Evolutionary conservation across 2,888 invertebrate genomes (phyloP).

Genomic region (Drosophila mulleri): DNA sequence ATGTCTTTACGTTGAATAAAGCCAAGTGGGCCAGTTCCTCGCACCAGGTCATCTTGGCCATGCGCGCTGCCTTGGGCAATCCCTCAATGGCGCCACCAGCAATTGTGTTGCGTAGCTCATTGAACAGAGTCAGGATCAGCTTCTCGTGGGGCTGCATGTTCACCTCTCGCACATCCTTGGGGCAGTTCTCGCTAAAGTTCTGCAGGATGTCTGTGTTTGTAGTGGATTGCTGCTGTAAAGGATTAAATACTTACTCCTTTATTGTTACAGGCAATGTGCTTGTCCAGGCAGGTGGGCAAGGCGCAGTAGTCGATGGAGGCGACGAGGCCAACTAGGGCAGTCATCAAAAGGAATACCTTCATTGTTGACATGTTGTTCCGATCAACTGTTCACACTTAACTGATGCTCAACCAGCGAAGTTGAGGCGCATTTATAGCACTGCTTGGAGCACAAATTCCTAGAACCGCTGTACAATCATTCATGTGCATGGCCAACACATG

Average conservation of each 20-base stretch:
- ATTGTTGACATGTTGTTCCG: slow-evolving; percentile 7
- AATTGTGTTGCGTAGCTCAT: slow-evolving; percentile 55
- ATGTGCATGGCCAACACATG: not conserved
- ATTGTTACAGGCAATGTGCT: slow-evolving; percentile 65
- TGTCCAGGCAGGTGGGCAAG: slow-evolving; percentile 62
- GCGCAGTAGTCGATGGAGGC: slow-evolving; percentile 58
- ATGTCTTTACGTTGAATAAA: slow-evolving; percentile 59
- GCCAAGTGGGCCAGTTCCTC: slow-evolving; percentile 63
- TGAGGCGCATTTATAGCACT: slow-evolving; percentile 24
- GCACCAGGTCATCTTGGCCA: slow-evolving; percentile 71
- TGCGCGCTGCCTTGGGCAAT: slow-evolving; percentile 57
- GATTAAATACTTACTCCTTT: slow-evolving; percentile 49
- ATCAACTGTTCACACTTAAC: slow-evolving; percentile 10
- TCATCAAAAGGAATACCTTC: slow-evolving; percentile 21
- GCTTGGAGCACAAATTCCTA: not conserved
- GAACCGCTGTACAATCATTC: not conserved
- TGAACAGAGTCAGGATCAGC: slow-evolving; percentile 54
- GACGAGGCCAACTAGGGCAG: slow-evolving; percentile 5
- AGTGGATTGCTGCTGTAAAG: not conserved
- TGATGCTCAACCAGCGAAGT: slow-evolving; percentile 6
- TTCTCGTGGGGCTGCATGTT: slow-evolving; percentile 46
- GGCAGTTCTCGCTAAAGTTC: slow-evolving; percentile 56
- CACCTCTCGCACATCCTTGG: slow-evolving; percentile 42
- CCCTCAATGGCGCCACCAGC: slow-evolving; percentile 54
- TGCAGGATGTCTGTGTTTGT: not conserved